These are phyloP conservation scores for Sarcophaga peregrina DNA, from an alignment of 1,140 invertebrate species.

Conservation along the genomic window DNA sequence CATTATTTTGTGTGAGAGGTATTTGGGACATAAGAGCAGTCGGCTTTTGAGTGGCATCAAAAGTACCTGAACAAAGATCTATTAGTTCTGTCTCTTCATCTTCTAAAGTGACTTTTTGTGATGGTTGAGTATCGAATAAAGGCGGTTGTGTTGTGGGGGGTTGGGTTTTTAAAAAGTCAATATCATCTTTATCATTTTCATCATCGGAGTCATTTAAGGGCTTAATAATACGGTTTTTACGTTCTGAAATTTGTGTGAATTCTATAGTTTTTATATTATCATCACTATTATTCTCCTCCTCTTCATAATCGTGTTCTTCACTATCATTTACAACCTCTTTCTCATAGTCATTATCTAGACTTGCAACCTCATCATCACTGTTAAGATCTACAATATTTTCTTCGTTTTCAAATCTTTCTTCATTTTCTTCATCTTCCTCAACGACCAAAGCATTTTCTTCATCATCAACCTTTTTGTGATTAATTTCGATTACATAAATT, in stretches of 20 bases:
- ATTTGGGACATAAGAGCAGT: slow-evolving; percentile 58
- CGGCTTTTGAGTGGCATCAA: slow-evolving; percentile 53
- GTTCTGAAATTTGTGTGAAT: slow-evolving; percentile 28
- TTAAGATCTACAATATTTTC: slow-evolving; percentile 55
- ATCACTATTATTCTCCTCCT: slow-evolving; percentile 43
- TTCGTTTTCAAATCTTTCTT: slow-evolving; percentile 51
- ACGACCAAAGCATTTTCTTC: slow-evolving; percentile 57
- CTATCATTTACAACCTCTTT: slow-evolving; percentile 56
- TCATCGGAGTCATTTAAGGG: slow-evolving; percentile 59
- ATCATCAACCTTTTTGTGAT: slow-evolving; percentile 49
- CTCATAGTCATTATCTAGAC: slow-evolving; percentile 30
- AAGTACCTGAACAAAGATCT: slow-evolving; percentile 69
- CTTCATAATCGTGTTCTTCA: slow-evolving; percentile 44
- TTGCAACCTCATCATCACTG: slow-evolving; percentile 54
- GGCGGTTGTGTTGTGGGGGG: slow-evolving; percentile 51
- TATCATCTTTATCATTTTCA: slow-evolving; percentile 54
- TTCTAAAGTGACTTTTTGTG: slow-evolving; percentile 51
- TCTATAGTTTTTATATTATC: slow-evolving; percentile 44
- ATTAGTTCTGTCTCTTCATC: slow-evolving; percentile 68
- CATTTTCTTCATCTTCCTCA: slow-evolving; percentile 47
- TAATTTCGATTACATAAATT: slow-evolving; percentile 50
- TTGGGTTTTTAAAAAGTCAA: slow-evolving; percentile 63
- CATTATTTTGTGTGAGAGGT: slow-evolving; percentile 54
- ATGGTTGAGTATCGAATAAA: slow-evolving; percentile 55
- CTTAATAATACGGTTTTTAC: slow-evolving; percentile 59